Conservation (phyloP, 2,797 vertebrate species). For the Sparus aurata region DNA sequence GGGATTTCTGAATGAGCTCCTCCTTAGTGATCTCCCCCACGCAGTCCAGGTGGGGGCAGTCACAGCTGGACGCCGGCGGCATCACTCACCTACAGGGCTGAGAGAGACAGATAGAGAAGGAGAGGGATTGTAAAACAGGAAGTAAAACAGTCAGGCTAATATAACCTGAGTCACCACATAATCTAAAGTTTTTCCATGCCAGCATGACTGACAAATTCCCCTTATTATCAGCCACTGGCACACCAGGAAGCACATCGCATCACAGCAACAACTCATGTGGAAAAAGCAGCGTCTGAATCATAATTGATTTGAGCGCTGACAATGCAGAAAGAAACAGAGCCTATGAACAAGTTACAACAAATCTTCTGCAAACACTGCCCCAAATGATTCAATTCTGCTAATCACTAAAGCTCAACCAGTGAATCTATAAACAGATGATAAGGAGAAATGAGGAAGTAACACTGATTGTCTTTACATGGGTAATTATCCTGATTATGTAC, state of each 20-base stretch:
- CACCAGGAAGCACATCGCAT: constrained; percentile 10
- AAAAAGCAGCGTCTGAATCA: background rate
- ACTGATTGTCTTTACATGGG: background rate
- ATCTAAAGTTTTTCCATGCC: constrained; percentile 15
- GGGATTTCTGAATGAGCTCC: constrained; percentile 97
- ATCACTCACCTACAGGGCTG: constrained; percentile 81
- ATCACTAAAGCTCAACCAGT: background rate
- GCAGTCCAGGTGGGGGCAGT: constrained; percentile 95
- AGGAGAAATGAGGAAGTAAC: background rate
- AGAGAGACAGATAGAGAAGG: background rate
- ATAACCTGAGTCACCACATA: constrained; percentile 43
- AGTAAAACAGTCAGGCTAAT: constrained; percentile 10
- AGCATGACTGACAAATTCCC: constrained; percentile 46
- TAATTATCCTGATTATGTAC: background rate
- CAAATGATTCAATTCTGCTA: background rate
- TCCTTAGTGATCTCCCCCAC: constrained; percentile 99
- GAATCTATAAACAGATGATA: background rate
- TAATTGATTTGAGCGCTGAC: constrained; percentile 18
- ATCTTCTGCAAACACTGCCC: background rate
- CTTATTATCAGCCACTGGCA: constrained; percentile 23
- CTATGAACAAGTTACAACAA: background rate
- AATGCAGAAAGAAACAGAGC: background rate
- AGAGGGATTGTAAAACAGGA: background rate
- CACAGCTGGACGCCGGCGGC: constrained; percentile 84
- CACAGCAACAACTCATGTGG: constrained; percentile 17